Percentiles rank a stretch among this genome's conserved stretches.
Conservation (phyloP, 2,888 invertebrate genomes). For the Xylota sylvarum region DNA sequence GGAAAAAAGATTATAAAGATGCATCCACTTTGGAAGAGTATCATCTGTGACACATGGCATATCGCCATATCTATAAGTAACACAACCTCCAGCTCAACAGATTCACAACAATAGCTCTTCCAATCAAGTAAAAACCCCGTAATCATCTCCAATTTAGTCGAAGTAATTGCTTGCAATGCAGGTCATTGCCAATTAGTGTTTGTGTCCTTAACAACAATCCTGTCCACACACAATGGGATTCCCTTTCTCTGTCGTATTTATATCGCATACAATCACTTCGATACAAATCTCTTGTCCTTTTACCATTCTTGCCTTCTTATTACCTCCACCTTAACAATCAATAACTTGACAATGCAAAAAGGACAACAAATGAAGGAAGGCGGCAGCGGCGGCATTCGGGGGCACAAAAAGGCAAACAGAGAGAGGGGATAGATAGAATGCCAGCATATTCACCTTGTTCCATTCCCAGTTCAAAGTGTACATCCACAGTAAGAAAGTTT, state of each 20-base stretch:
- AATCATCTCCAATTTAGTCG: conserved; percentile 1
- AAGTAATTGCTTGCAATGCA: conserved; percentile 16
- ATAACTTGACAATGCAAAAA: conserved; percentile 55
- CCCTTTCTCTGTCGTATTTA: background rate
- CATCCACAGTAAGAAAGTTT: conserved; percentile 52
- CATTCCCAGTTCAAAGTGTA: conserved; percentile 62
- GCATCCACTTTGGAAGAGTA: background rate
- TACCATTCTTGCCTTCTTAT: conserved; percentile 15
- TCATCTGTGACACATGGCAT: background rate
- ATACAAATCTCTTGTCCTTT: conserved; percentile 41
- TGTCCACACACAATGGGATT: background rate
- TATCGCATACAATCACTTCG: conserved; percentile 25
- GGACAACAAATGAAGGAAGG: conserved; percentile 25
- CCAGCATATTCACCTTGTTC: conserved; percentile 64
- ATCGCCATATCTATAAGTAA: background rate
- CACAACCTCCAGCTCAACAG: background rate
- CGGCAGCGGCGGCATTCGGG: too few species aligned
- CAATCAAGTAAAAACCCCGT: background rate
- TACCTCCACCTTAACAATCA: conserved; percentile 40
- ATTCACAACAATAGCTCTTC: background rate
- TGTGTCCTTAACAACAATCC: conserved; percentile 13
- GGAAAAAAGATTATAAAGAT: too few species aligned
- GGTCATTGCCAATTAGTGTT: conserved; percentile 24
- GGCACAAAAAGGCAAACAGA: background rate
- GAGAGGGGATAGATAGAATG: background rate